phyloP scores from a whole-genome alignment of 1,140 invertebrate species.

The Heliconius eleuchia region DNA sequence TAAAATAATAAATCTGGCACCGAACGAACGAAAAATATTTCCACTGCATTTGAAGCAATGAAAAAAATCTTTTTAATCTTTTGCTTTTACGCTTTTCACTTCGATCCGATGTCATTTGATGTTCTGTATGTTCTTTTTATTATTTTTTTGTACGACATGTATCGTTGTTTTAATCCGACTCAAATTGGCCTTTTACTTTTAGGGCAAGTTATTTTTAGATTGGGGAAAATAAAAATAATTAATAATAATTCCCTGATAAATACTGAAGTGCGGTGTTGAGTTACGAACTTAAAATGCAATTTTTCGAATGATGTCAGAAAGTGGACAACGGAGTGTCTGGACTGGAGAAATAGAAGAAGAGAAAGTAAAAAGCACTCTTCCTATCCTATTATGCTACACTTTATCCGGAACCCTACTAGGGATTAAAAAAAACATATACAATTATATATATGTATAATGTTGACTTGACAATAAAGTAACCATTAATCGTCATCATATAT shows the following conservation, averaged over 20 bases:
- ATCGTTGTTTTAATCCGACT: not conserved
- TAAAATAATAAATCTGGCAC: not conserved
- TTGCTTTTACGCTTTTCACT: constrained; percentile 11
- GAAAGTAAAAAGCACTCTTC: too few relatives aligned
- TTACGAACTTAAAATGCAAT: not conserved
- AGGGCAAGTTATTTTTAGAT: not conserved
- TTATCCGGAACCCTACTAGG: too few relatives aligned
- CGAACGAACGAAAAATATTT: not conserved
- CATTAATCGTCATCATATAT: too few relatives aligned
- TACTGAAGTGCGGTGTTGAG: not conserved
- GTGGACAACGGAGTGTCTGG: too few relatives aligned
- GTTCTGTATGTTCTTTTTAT: not conserved
- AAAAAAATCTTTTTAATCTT: constrained; percentile 10
- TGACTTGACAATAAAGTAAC: too few relatives aligned
- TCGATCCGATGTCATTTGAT: constrained; percentile 10
- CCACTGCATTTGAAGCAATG: not conserved
- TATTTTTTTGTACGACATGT: not conserved
- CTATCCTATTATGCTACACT: too few relatives aligned
- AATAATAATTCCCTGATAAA: too few relatives aligned
- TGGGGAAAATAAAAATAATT: too few relatives aligned
- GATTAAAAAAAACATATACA: too few relatives aligned
- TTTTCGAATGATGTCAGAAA: too few relatives aligned
- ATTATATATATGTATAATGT: too few relatives aligned
- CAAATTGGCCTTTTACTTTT: not conserved
- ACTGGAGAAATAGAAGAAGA: too few relatives aligned